Conservation (phyloP, 2,888 invertebrate genomes). For the Scrobipalpa atriplicella region DNA sequence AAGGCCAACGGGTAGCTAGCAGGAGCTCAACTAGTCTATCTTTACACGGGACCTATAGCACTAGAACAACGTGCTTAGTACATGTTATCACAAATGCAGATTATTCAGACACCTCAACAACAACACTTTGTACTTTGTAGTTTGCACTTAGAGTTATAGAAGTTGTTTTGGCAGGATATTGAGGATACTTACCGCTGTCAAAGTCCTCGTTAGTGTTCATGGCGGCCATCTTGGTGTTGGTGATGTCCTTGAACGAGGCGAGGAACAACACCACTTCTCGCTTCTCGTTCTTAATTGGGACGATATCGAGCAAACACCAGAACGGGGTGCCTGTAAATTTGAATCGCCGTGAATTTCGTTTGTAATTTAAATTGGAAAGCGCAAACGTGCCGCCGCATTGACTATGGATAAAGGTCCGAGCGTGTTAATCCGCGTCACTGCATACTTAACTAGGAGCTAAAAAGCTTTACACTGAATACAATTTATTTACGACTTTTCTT, state of each 20-base stretch:
- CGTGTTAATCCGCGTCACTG: constrained; percentile 35
- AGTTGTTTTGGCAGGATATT: constrained; percentile 44
- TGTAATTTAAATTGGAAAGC: constrained; percentile 42
- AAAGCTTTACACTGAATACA: constrained; percentile 25
- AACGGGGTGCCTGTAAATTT: constrained; percentile 90
- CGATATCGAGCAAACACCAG: constrained; percentile 98
- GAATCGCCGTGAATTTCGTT: constrained; percentile 45
- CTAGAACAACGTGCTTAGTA: constrained; percentile 72
- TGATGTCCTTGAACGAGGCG: constrained; percentile 98
- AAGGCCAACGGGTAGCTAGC: constrained; percentile 69
- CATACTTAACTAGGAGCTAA: constrained; percentile 26
- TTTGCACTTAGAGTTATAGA: constrained; percentile 48
- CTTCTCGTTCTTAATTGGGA: constrained; percentile 99
- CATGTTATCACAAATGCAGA: constrained; percentile 58
- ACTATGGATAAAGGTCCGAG: constrained; percentile 40
- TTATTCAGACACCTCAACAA: background rate
- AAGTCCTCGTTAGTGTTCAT: constrained; percentile 92
- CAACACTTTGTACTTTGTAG: background rate
- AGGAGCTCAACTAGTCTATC: constrained; percentile 71
- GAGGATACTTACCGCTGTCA: constrained; percentile 90
- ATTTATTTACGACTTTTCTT: background rate
- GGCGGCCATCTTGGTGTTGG: constrained; percentile 94
- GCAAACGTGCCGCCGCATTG: constrained; percentile 37
- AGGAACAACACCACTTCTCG: constrained; percentile 97
- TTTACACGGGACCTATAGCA: constrained; percentile 59